Percentiles rank a stretch among this genome's conserved stretches.
These are phyloP conservation scores for Chondrilla cf. caribensis DNA, from an alignment of 37 sponge, comb jelly and placozoan genomes.

Conservation along the genomic window DNA sequence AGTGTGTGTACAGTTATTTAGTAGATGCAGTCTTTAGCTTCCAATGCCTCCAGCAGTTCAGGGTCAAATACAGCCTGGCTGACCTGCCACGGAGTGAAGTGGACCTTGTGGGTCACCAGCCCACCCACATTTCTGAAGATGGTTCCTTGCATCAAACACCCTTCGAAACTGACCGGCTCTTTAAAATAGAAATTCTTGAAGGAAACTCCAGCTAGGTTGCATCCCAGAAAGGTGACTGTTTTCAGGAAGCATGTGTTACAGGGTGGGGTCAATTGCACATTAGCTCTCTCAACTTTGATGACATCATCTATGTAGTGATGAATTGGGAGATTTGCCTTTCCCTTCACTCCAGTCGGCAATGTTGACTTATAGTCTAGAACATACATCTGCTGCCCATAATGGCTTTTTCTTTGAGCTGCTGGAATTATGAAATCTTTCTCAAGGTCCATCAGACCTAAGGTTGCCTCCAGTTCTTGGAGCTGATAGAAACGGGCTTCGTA, in stretches of 20 bases:
- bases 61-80: conserved; percentile 5
- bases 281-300: too few relatives aligned
- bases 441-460: too few relatives aligned
- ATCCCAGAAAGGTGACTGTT: background rate
- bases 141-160: conserved; percentile 1
- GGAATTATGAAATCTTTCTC: too few relatives aligned
- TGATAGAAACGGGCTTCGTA: conserved; percentile 9
- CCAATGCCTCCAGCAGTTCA: conserved; percentile 11
- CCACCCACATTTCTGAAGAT: conserved; percentile 7
- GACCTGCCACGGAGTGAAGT: conserved; percentile 22
- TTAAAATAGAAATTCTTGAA: background rate
- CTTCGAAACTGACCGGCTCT: background rate
- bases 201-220: conserved; percentile 1
- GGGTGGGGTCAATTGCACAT: too few relatives aligned
- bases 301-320: too few relatives aligned
- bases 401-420: too few relatives aligned
- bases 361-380: too few relatives aligned
- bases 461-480: background rate
- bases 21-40: conserved; percentile 8
- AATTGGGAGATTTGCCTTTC: too few relatives aligned
- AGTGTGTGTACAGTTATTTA: too few relatives aligned
- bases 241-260: too few relatives aligned
- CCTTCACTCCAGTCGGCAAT: too few relatives aligned
- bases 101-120: conserved; percentile 5
- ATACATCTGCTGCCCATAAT: too few relatives aligned